Base-by-base conservation (phyloP, 2,113 vertebrate species). In the Corythornis cristatus region DNA sequence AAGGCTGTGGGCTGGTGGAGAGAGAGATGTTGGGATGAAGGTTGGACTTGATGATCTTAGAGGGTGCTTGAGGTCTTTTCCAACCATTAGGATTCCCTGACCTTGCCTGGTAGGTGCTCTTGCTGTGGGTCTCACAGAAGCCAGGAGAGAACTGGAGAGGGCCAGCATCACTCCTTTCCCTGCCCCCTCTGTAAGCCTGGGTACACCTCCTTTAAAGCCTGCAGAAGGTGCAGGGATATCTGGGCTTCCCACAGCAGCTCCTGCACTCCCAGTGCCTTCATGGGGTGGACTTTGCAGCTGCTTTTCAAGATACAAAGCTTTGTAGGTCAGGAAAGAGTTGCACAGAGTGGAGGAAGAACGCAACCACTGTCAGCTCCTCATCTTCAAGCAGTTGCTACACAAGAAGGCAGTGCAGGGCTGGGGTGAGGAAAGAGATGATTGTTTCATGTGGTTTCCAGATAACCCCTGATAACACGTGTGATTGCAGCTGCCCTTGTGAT, bases 371-470 rank as follows among this genome's bases (percentile, higher is more conserved):
- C 21, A 33, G 25, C 35, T 82, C 42, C 23, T 78, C 66, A 12
- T 61, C 15, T 82, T 53, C 33, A 81, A 84, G 45, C 23, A 20
- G 9, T 23, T 60, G 45, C 58, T 85, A n/a, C 64, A 60, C 35
- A 67, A 83, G 58, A 90, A 78, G 17, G 72, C 58, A 76, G 60
- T 9, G 40, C 72, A 40, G 81, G 77, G 37, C 57, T 86, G 40
- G 21, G 60, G 35, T 45, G 80, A 88, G 37, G 78, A 92, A 83
- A 93, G 51, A 90, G 58, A 37, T 29, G 54, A 16, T 3, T 61
- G 13, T 83, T 92, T 80, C 71, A 80, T 85, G 67, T 85, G 90
- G 56, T 91, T 95, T 92, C 71, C 87, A 94, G 84, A 92, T 83
- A 90, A 95, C 51, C 56, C 4, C 75, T 0, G 9, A 56, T 91